phyloP scores from a whole-genome alignment of 2,888 invertebrate genomes.

The Hermaeophaga mercurialis region DNA sequence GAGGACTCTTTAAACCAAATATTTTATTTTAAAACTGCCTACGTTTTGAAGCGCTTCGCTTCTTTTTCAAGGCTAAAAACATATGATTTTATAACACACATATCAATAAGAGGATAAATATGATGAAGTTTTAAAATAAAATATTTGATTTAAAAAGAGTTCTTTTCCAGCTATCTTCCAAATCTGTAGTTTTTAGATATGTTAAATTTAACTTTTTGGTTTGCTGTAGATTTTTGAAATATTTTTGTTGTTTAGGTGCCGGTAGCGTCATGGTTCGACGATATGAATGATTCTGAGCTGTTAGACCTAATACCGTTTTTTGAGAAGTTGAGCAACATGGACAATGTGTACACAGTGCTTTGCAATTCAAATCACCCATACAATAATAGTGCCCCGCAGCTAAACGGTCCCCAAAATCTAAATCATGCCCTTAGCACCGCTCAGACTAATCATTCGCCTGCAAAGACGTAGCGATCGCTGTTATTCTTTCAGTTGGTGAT shows the following conservation, averaged over 20 bases:
- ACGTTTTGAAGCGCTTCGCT: too few relatives aligned
- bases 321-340: slow-evolving; percentile 94
- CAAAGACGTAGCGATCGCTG: slow-evolving; percentile 51
- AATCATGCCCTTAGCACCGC: slow-evolving; percentile 26
- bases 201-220: too few relatives aligned
- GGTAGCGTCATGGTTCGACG: slow-evolving; percentile 99
- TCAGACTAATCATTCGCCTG: slow-evolving; percentile 44
- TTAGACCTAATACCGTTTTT: slow-evolving; percentile 97
- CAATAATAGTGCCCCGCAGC: slow-evolving; percentile 56
- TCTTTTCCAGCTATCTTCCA: too few relatives aligned
- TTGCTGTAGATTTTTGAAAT: too few relatives aligned
- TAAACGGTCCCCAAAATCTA: slow-evolving; percentile 23
- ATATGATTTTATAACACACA: too few relatives aligned
- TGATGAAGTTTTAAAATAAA: too few relatives aligned
- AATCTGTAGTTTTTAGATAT: too few relatives aligned
- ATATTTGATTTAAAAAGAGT: too few relatives aligned
- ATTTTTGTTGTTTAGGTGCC: slow-evolving; percentile 89
- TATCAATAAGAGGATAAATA: too few relatives aligned
- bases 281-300: slow-evolving; percentile 95
- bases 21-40: too few relatives aligned
- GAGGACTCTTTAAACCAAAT: too few relatives aligned
- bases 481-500: slow-evolving; percentile 15
- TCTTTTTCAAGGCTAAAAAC: too few relatives aligned
- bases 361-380: slow-evolving; percentile 90
- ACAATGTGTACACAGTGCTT: slow-evolving; percentile 94